Evolutionary conservation across 2,797 vertebrate species (phyloP).

Genomic region (Sebastes kiyomatsui): DNA sequence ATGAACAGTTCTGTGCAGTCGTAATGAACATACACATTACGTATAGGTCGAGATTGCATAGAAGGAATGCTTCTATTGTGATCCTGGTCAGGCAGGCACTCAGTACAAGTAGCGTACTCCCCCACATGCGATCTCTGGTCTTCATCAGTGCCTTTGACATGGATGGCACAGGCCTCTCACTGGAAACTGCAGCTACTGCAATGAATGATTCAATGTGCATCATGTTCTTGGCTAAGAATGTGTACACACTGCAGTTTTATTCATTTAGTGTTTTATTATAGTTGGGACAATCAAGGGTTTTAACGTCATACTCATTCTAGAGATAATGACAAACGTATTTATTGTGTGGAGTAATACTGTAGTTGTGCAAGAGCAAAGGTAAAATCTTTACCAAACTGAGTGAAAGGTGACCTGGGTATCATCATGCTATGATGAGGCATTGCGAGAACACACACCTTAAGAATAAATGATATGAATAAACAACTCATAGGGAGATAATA

Average conservation of each 20-base stretch:
- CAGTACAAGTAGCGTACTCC: not conserved
- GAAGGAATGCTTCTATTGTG: not conserved
- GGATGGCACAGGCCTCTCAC: not conserved
- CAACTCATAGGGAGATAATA: not conserved
- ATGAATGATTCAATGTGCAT: not conserved
- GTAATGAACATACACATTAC: not conserved
- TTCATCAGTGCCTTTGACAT: not conserved
- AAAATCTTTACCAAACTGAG: not conserved
- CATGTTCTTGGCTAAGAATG: not conserved
- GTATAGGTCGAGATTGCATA: not conserved
- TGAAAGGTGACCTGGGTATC: not conserved
- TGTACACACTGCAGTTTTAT: not conserved
- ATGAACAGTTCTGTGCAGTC: not conserved
- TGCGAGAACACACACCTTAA: not conserved
- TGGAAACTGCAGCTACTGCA: not conserved
- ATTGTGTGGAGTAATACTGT: not conserved
- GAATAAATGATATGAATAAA: not conserved
- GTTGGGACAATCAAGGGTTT: not conserved
- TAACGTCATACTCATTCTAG: not conserved
- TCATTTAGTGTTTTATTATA: not conserved
- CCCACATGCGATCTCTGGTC: constrained; percentile 4
- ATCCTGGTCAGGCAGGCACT: not conserved
- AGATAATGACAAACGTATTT: not conserved
- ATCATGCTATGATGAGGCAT: not conserved
- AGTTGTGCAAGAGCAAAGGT: not conserved